phyloP scores from a whole-genome alignment of 2,113 vertebrate species.

The Phaethornis superciliosus region DNA sequence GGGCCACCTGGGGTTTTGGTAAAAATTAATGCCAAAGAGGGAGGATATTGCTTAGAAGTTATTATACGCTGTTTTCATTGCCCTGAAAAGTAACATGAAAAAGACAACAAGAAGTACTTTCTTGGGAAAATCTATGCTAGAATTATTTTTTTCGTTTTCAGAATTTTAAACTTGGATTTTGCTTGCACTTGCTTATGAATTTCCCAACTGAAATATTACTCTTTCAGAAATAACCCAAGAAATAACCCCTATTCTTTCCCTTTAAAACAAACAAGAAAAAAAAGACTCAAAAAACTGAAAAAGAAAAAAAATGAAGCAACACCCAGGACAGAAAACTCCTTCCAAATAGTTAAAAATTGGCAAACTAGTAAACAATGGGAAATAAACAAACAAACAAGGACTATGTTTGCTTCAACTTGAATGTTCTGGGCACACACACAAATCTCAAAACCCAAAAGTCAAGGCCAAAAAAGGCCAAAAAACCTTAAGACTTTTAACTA shows the following conservation, averaged over 20 bases:
- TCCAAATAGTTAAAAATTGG: conserved; percentile 21
- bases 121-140: not conserved
- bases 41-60: not conserved
- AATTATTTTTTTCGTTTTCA: conserved; percentile 10
- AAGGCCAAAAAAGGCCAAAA: not conserved
- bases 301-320: not conserved
- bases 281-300: too few relatives aligned
- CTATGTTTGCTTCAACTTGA: conserved; percentile 6
- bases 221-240: not conserved
- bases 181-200: not conserved
- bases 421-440: not conserved
- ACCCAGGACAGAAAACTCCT: conserved; percentile 8
- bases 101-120: not conserved
- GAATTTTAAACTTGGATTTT: not conserved
- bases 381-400: conserved; percentile 1
- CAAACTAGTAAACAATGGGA: conserved; percentile 30
- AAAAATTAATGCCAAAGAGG: not conserved
- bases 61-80: not conserved
- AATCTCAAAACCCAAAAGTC: not conserved
- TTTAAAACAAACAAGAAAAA: not conserved
- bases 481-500: not conserved
- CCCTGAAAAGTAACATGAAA: not conserved
- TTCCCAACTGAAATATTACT: not conserved
- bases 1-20: not conserved
- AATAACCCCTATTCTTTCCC: not conserved